Evolutionary conservation across 2,888 invertebrate genomes (phyloP), one percentile per base, ranked within the genome.

Genomic region (Isoperla grammatica): DNA sequence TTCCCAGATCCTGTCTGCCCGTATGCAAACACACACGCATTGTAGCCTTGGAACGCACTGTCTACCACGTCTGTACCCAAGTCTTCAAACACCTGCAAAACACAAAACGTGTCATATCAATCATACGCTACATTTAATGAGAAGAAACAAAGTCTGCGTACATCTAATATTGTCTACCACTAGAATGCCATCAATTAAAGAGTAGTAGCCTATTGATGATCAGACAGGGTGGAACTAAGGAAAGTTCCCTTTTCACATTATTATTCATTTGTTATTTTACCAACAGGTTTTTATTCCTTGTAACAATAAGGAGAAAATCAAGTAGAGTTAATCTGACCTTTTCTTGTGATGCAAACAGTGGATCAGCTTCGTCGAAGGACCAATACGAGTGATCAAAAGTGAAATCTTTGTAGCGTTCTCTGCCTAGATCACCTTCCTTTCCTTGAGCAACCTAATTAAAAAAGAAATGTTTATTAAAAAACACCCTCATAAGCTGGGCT

Each of bases 1-100:
- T 93, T 93, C 57, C 92, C 92, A 73, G 90, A 90, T 65, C 92
- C 92, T 2, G 92, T 93, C 78, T 93, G 92, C 17, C 93, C 93
- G 73, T 93, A 93, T 45, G 93, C 92, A 78, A 93, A 92, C 59
- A 92, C 90, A 72, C 92, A 92, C 61, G 91, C 91, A 76, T 92
- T 92, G 79, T 92, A 92, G 37, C 88, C 88, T 70, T 87, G 84
- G 75, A 88, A 88, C 64, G 88, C 88, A 76, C 87, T 87, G 75
- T 86, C 86, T 64, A 89, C 84, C 64, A 89, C 88, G 75, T 88
- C 88, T 71, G 83, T 79, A 37, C 88, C 88, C 66, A 89, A 78
- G 77, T 88, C 87, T 48, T 82, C 78, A 75, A 86, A 88, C 66
- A 89, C 88, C 74, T 77, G 53, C 46, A 49, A 43, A 13, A 59